Evolutionary conservation across 2,797 vertebrate genomes (phyloP), one percentile per base, ranked within the genome.

Genomic region (Calcarius lapponicus): DNA sequence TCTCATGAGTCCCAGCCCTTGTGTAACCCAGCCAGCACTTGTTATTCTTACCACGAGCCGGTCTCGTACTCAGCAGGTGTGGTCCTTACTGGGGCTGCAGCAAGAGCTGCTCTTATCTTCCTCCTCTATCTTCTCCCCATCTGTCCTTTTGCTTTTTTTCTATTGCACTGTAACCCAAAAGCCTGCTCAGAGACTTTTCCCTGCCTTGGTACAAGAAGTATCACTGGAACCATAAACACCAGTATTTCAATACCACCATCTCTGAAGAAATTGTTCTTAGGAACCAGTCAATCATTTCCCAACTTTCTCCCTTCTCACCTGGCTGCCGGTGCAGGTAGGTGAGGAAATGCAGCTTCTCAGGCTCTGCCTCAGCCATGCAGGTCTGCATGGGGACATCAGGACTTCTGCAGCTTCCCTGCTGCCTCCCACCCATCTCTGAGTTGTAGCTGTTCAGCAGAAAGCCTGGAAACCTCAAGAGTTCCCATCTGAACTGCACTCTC

Each of bases 141-240:
- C 9, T 1, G n/a, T 1, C 3, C 11, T 17, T 17, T 18, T 61
- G 4, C 26, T 5, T 4, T 40, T 7, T 47, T 29, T 29, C 45
- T 47, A 43, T 25, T 60, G 12, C 14, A 45, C 51, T 69, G 40
- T 45, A 45, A 24, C 9, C 10, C 24, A 79, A 65, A 56, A 54
- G 2, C 25, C 80, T 78, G n/a, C 24, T 80, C 34, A 7, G 24
- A 47, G 17, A 28, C 21, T 83, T 40, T 78, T 38, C 34, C 5
- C 2, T 47, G 51, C 34, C 38, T 80, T 64, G 13, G 17, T n/a
- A 48, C 28, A 58, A 70, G 43, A 54, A 45, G 28, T 24, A 29
- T 18, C 36, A 45, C 3, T 56, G 13, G 19, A 73, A 75, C 11
- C 8, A 48, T 32, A 79, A 80, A 47, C 11, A 51, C 2, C 4